A percentile compares a stretch with the other conserved stretches of the same genome.
Conservation (phyloP, 2,888 invertebrate genomes). For the Cantharis rustica region DNA sequence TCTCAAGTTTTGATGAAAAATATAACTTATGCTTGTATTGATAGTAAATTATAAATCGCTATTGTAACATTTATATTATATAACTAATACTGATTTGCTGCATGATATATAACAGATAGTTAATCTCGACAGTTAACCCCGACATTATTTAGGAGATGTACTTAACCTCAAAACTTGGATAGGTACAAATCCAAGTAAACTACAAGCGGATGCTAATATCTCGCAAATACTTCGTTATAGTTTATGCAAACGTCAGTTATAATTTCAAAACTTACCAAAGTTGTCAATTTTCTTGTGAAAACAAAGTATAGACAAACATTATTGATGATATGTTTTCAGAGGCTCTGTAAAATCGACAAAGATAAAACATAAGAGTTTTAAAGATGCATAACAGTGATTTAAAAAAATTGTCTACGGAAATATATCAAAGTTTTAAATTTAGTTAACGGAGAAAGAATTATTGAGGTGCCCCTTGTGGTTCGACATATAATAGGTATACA, state of each 20-base stretch:
- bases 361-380: background rate
- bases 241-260: background rate
- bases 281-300: background rate
- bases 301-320: background rate
- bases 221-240: background rate
- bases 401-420: background rate
- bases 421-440: background rate
- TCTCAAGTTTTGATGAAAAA: slow-evolving; percentile 32
- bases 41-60: background rate
- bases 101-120: background rate
- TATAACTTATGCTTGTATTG: slow-evolving; percentile 29
- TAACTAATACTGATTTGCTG: background rate
- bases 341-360: background rate
- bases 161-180: background rate
- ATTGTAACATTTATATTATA: background rate
- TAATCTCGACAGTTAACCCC: background rate
- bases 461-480: background rate
- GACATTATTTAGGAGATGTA: background rate
- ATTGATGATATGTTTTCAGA: background rate
- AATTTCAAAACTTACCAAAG: background rate
- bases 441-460: background rate
- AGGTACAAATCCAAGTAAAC: background rate
- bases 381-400: background rate
- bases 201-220: background rate
- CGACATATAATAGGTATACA: background rate